Conservation (phyloP, 2,888 invertebrate species). For the Lamellibrachia columna region DNA sequence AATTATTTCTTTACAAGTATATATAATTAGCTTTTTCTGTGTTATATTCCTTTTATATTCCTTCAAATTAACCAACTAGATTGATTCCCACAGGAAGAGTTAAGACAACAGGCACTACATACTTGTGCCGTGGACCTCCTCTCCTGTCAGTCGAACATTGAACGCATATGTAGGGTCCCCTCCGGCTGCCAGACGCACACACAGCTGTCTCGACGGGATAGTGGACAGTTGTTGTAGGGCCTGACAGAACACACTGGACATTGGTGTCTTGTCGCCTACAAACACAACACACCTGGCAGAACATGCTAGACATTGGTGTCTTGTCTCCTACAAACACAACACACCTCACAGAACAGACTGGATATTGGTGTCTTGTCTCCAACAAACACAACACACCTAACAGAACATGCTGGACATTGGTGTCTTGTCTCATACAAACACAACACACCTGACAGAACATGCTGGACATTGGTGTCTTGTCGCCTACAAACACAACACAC, state of each 20-base stretch:
- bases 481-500: not conserved
- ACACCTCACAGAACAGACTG: not conserved
- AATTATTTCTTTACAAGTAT: too few relatives aligned
- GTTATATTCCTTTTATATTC: too few relatives aligned
- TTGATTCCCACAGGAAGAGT: too few relatives aligned
- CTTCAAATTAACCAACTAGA: too few relatives aligned
- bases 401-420: not conserved
- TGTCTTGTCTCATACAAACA: not conserved
- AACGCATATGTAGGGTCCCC: constrained; percentile 66
- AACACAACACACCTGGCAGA: constrained; percentile 13
- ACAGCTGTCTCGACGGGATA: constrained; percentile 62
- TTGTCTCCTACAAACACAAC: not conserved
- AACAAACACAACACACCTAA: not conserved
- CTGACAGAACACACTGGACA: constrained; percentile 57
- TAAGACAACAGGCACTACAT: constrained; percentile 34
- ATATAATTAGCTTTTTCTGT: too few relatives aligned
- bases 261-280: constrained; percentile 41
- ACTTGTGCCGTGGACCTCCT: constrained; percentile 66
- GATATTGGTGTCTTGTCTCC: not conserved
- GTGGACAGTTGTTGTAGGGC: constrained; percentile 59
- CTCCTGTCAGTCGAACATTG: constrained; percentile 63
- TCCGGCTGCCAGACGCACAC: constrained; percentile 63
- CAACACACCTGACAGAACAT: not conserved
- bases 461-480: not conserved
- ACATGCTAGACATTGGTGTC: not conserved